These are phyloP conservation scores for Plemyria rubiginata DNA, from an alignment of 2,888 invertebrate species.

Conservation along the genomic window DNA sequence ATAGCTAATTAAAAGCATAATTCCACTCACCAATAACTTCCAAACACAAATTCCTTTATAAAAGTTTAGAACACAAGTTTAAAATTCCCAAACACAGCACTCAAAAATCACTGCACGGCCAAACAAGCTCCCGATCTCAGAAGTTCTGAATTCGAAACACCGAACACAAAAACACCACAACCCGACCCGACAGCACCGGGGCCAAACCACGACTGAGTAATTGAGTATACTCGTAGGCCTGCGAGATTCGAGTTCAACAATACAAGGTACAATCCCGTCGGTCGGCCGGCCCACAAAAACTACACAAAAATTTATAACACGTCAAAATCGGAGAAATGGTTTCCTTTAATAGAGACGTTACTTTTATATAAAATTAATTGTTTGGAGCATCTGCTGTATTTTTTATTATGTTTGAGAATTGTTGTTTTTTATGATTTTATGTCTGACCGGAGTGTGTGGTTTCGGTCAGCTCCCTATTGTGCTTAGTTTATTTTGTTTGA, in stretches of 20 bases:
- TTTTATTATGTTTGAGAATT: conserved; percentile 62
- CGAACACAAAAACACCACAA: conserved; percentile 25
- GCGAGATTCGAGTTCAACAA: conserved; percentile 18
- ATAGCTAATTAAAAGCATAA: conserved; percentile 3
- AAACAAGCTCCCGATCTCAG: conserved; percentile 30
- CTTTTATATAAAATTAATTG: conserved; percentile 80
- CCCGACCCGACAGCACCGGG: conserved; percentile 29
- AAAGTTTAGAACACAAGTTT: conserved; percentile 24
- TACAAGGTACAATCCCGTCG: conserved; percentile 43
- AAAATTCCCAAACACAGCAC: conserved; percentile 24
- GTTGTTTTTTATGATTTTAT: conserved; percentile 37
- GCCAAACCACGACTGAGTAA: conserved; percentile 28
- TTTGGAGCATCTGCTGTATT: conserved; percentile 78
- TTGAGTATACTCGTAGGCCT: background rate
- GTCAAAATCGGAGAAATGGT: conserved; percentile 82
- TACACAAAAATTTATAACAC: conserved; percentile 80
- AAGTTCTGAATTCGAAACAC: conserved; percentile 21
- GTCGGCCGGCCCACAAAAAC: conserved; percentile 57
- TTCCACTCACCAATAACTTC: conserved; percentile 21
- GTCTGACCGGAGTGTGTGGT: conserved; percentile 44
- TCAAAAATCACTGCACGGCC: conserved; percentile 22
- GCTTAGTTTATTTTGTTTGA: conserved; percentile 21
- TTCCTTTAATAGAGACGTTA: conserved; percentile 82
- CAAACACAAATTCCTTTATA: conserved; percentile 27
- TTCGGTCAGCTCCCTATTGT: conserved; percentile 33